Evolutionary conservation across 2,888 invertebrate species (phyloP).

Genomic region (Tyria jacobaeae): DNA sequence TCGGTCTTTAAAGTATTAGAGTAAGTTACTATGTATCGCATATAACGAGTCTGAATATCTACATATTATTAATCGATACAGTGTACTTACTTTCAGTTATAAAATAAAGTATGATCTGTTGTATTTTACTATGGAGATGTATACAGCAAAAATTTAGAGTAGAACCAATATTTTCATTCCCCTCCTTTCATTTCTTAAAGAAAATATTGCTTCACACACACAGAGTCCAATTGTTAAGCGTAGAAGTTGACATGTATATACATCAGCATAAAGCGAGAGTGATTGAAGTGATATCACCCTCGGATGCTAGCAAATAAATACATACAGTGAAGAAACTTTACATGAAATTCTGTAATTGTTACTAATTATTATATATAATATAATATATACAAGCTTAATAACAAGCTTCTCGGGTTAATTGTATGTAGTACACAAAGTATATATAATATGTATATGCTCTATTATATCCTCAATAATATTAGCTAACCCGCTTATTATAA

Average conservation of each 20-base stretch:
- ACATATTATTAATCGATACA: constrained; percentile 7
- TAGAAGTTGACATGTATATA: constrained; percentile 29
- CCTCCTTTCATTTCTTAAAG: no score
- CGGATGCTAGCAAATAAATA: constrained; percentile 5
- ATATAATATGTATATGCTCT: no score
- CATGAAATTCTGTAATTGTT: not conserved
- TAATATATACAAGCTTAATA: no score
- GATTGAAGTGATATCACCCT: constrained; percentile 22
- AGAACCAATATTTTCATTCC: constrained; percentile 36
- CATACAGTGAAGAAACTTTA: not conserved
- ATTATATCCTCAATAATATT: no score
- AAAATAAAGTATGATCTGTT: not conserved
- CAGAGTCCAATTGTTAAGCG: constrained; percentile 46
- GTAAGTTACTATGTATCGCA: not conserved
- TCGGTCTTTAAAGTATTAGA: not conserved
- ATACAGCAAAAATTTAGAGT: constrained; percentile 43
- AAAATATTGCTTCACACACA: constrained; percentile 41
- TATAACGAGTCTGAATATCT: constrained; percentile 2
- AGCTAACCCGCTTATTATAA: no score
- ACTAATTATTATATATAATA: not conserved
- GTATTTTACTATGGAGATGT: constrained; percentile 28
- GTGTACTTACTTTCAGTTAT: constrained; percentile 10
- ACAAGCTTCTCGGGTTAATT: no score
- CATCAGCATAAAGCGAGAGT: constrained; percentile 32
- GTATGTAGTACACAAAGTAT: no score